phyloP scores from a whole-genome alignment of 2,888 invertebrate species.

The Tenthredo scrophulariae region DNA sequence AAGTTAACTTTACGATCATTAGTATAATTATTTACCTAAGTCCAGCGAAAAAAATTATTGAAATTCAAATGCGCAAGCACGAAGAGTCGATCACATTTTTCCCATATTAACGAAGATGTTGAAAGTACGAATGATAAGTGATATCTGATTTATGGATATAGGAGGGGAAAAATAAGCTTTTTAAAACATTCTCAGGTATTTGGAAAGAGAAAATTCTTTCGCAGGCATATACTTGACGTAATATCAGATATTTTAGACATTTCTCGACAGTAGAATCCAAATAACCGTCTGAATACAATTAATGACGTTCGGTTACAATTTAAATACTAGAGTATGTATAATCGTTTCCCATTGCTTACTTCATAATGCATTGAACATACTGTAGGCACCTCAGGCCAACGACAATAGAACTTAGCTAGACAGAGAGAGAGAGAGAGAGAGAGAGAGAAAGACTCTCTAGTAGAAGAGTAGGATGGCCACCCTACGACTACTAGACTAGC shows the following conservation, averaged over 20 bases:
- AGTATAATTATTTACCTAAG: background rate
- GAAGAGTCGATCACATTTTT: background rate
- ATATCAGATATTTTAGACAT: constrained; percentile 10
- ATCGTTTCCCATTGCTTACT: constrained; percentile 36
- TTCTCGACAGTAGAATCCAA: background rate
- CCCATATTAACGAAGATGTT: background rate
- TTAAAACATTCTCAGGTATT: background rate
- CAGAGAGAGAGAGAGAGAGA: too few species aligned
- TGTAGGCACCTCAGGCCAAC: too few species aligned
- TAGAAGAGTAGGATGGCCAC: too few species aligned
- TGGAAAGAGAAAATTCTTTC: background rate
- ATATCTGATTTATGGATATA: background rate
- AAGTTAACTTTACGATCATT: background rate
- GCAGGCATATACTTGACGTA: background rate
- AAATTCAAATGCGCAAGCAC: background rate
- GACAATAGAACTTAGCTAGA: too few species aligned
- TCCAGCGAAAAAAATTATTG: background rate
- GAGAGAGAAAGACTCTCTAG: too few species aligned
- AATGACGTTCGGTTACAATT: constrained; percentile 35
- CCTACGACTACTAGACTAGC: too few species aligned
- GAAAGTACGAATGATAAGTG: background rate
- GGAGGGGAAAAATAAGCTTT: background rate
- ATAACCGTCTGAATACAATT: background rate
- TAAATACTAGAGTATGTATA: constrained; percentile 32
- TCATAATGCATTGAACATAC: constrained; percentile 37